phyloP scores from a whole-genome alignment of 1,140 invertebrate genomes.

The Hirudo medicinalis region DNA sequence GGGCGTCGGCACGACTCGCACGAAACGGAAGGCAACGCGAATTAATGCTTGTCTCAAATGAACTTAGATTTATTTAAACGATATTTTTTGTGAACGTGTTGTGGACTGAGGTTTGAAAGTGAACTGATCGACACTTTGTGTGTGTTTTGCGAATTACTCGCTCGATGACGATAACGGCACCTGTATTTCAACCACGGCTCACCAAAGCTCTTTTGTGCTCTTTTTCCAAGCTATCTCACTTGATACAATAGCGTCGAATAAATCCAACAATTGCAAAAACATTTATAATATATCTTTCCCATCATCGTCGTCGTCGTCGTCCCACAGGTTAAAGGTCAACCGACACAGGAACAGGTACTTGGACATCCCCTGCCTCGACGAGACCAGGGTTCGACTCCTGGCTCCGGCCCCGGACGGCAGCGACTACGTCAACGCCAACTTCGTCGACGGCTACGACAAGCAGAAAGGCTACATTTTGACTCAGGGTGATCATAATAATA shows the following conservation, averaged over 20 bases:
- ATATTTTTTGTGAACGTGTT: background rate
- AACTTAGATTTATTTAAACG: background rate
- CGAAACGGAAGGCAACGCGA: no score
- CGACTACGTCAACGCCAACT: constrained; percentile 93
- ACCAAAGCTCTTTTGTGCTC: no score
- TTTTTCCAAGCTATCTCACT: no score
- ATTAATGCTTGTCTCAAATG: no score
- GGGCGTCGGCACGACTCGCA: background rate
- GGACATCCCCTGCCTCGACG: constrained; percentile 81
- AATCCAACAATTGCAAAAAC: background rate
- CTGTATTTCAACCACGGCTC: no score
- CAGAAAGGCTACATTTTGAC: constrained; percentile 42
- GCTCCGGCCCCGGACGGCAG: constrained; percentile 26
- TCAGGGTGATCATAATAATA: constrained; percentile 28
- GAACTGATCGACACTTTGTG: no score
- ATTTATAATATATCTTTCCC: background rate
- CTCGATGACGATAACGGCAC: no score
- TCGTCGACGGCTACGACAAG: constrained; percentile 39
- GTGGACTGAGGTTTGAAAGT: no score
- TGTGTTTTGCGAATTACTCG: no score
- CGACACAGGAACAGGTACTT: constrained; percentile 92
- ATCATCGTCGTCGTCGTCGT: background rate
- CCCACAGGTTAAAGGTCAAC: constrained; percentile 20
- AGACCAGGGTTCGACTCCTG: constrained; percentile 67
- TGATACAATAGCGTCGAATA: background rate